Base-by-base conservation (phyloP, 2,888 invertebrate genomes). In the Agelastica alni region DNA sequence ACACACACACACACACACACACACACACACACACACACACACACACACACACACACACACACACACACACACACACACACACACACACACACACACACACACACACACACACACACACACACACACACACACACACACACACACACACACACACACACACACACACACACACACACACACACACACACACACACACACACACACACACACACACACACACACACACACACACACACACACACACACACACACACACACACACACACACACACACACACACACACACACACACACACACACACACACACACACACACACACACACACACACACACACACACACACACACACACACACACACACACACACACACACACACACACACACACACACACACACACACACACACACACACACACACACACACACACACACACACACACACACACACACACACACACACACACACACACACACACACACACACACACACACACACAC, bases 1-100 rank as follows among this genome's bases (percentile, higher is more conserved):
- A 34, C 34, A 34, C 34, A 34, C 34, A 34, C 34, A 34, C 34
- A 34, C 34, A 34, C 34, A 34, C 34, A 34, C 34, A 34, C 34
- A 34, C 34, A 34, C 34, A 34, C 34, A 34, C 34, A 34, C 34
- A 34, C 34, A 34, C 34, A 34, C 34, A 34, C 34, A 34, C 34
- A 34, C 34, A 34, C 34, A 34, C 34, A 34, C 34, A 34, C 34
- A 34, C 34, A 34, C 34, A 34, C 34, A 12, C 13, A 34, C 34
- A 34, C 34, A 12, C 13, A 34, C 34, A 34, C 34, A 12, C 13
- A 34, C 34, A 34, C 34, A 12, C 13, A 34, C 34, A 34, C 34
- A 12, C 13, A 34, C 34, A 34, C 34, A 12, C 13, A 34, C 34
- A 34, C 34, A 12, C 13, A 34, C 34, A 34, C 34, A 12, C 13